A percentile compares a stretch with the other conserved stretches of the same genome.
Conservation (phyloP, 2,888 invertebrate genomes). For the Drosophila acutilabella region DNA sequence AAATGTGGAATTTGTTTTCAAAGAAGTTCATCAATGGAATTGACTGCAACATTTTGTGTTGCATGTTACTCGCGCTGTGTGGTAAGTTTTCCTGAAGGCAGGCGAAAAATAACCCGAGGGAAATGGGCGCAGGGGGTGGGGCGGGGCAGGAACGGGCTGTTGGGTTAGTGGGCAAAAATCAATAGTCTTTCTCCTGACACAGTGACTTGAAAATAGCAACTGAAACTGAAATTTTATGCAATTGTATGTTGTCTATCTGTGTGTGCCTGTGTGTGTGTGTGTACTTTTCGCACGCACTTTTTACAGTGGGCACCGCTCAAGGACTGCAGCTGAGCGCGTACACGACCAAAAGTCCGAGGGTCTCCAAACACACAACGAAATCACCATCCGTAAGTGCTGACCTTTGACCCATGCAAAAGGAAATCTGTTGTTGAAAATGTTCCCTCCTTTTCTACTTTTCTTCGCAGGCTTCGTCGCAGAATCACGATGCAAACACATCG, state of each 20-base stretch:
- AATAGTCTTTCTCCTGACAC: constrained; percentile 57
- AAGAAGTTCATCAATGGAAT: constrained; percentile 23
- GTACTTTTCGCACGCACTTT: constrained; percentile 1
- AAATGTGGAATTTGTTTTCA: constrained; percentile 34
- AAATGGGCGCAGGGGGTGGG: constrained; percentile 7
- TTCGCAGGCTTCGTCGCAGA: constrained; percentile 81
- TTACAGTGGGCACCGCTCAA: constrained; percentile 73
- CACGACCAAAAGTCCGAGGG: constrained; percentile 88
- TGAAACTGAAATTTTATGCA: constrained; percentile 37
- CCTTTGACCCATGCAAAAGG: not conserved
- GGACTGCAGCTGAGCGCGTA: constrained; percentile 87
- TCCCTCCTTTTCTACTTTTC: not conserved
- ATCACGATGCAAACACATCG: constrained; percentile 85
- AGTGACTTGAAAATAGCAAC: constrained; percentile 41
- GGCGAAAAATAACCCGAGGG: constrained; percentile 1
- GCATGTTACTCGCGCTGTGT: constrained; percentile 37
- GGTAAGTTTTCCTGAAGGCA: constrained; percentile 45
- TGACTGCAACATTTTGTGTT: constrained; percentile 32
- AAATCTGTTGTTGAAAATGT: not conserved
- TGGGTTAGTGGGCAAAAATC: constrained; percentile 47
- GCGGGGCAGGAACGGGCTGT: not conserved
- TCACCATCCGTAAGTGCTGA: constrained; percentile 81
- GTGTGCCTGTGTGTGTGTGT: constrained; percentile 3
- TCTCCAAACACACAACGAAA: constrained; percentile 88
- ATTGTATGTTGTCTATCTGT: constrained; percentile 20